phyloP scores from a whole-genome alignment of 2,797 vertebrate species.

The Ctenopoma kingsleyae region DNA sequence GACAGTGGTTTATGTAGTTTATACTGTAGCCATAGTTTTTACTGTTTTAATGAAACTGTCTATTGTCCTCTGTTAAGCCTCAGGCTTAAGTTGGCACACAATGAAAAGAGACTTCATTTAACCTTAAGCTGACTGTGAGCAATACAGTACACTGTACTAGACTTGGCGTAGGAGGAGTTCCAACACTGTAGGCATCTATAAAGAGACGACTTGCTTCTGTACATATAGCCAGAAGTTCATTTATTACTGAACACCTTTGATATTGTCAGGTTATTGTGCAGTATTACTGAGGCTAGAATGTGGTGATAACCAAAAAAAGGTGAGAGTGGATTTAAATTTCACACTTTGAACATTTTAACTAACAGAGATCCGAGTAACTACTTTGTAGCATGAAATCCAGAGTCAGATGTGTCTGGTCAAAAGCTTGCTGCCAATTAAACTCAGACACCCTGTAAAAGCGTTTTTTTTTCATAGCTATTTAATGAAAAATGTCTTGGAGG shows the following conservation, averaged over 20 bases:
- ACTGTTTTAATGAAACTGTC: conserved; percentile 27
- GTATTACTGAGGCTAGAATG: conserved; percentile 27
- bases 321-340: conserved; percentile 25
- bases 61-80: conserved; percentile 22
- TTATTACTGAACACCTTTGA: conserved; percentile 36
- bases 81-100: conserved; percentile 12
- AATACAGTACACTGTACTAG: conserved; percentile 4
- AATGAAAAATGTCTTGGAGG: conserved; percentile 18
- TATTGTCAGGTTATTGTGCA: conserved; percentile 19
- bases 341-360: conserved; percentile 34
- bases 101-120: conserved; percentile 47
- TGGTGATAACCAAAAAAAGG: conserved; percentile 1
- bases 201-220: conserved; percentile 3
- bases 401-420: conserved; percentile 58
- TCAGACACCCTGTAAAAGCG: conserved; percentile 25
- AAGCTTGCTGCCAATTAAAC: conserved; percentile 63
- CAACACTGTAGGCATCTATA: conserved; percentile 9
- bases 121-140: conserved; percentile 31
- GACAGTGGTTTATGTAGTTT: not conserved
- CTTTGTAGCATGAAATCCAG: conserved; percentile 48
- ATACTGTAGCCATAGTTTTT: not conserved
- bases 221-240: conserved; percentile 31
- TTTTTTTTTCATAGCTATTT: conserved; percentile 12
- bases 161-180: conserved; percentile 32
- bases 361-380: conserved; percentile 42